Evolutionary conservation across 2,888 invertebrate genomes (phyloP), one percentile per base, ranked within the genome.

Genomic region (Chirona hameri): DNA sequence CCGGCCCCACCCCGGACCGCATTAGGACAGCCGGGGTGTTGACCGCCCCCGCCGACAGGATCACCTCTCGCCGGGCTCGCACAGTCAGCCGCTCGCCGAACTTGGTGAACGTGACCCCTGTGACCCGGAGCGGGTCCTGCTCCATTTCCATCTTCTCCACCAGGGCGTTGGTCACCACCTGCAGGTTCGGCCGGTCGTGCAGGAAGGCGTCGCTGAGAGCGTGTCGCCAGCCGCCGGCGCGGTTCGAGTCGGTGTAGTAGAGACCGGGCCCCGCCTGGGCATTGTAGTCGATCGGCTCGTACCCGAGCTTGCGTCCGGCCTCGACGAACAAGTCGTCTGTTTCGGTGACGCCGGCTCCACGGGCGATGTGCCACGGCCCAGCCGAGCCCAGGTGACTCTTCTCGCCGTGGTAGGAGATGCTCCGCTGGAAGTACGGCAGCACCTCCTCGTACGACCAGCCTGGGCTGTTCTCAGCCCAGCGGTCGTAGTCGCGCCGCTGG

Each of bases 331-430:
- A n/a, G n/a, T 65, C 27, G 27, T 65, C 65, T 7, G n/a, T n/a
- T 10, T 24, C 24, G n/a, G n/a, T 65, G 27, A 65, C n/a, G 27
- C 65, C 65, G 65, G 65, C 65, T 5, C 65, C 65, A 27, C n/a
- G 65, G n/a, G n/a, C 65, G 27, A 65, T 65, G n/a, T 65, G 65
- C 65, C 65, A 65, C 65, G 65, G 65, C 10, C 65, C 65, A 0
- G n/a, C n/a, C 27, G 65, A n/a, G 65, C 65, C 65, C 65, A 65
- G 65, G 65, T 65, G 65, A n/a, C 65, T 72, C 72, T 72, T 72
- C 4, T 72, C 72, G 15, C 72, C 72, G 31, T 31, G 72, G 18
- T 72, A 72, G 29, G 72, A 18, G 15, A 72, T 18, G 31, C 72
- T 72, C 29, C 72, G 72, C 27, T 72, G 29, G 31, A 72, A 72